phyloP scores from a whole-genome alignment of 2,797 vertebrate species.

The Enteromius afrohamiltoni region DNA sequence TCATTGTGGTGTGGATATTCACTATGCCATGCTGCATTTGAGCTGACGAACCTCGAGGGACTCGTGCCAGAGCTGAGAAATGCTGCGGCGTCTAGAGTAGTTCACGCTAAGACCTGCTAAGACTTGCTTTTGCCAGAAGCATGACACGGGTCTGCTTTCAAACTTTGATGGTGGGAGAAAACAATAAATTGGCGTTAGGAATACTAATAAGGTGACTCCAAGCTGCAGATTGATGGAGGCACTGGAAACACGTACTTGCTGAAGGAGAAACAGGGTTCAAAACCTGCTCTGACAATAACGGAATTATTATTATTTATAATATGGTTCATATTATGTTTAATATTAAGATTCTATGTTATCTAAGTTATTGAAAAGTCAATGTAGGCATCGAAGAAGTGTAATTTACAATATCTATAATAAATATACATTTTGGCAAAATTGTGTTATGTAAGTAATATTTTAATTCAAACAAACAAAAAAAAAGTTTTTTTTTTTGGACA shows the following conservation, averaged over 20 bases:
- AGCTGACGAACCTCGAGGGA: slow-evolving; percentile 32
- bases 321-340: no score
- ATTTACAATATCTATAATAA: no score
- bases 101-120: slow-evolving; percentile 33
- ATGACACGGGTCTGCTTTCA: slow-evolving; percentile 7
- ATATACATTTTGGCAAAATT: no score
- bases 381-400: no score
- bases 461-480: no score
- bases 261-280: no score
- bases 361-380: no score
- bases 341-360: no score
- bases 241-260: neutral
- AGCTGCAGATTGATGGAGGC: neutral
- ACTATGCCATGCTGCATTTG: slow-evolving; percentile 20
- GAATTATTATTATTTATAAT: no score
- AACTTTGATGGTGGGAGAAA: neutral
- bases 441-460: no score
- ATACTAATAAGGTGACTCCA: neutral
- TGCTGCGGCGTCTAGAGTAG: slow-evolving; percentile 34
- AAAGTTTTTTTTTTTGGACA: no score
- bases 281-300: no score
- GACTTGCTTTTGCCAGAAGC: neutral
- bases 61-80: slow-evolving; percentile 21
- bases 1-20: slow-evolving; percentile 42
- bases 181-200: neutral